phyloP scores from a whole-genome alignment of 2,113 vertebrate genomes.

The Meleagris gallopavo region DNA sequence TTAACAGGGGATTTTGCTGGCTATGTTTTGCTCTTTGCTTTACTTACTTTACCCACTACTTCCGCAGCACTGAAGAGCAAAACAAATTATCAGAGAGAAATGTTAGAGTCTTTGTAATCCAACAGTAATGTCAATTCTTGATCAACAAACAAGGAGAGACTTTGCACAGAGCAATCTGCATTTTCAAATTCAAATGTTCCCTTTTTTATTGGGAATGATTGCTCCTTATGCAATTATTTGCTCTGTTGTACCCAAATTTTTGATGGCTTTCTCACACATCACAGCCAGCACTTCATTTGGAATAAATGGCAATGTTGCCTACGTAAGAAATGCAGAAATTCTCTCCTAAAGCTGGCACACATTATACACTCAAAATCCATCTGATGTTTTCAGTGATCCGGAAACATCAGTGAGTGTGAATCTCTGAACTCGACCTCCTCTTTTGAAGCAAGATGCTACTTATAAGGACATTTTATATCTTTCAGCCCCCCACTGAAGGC shows the following conservation, averaged over 20 bases:
- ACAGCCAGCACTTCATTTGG: not conserved
- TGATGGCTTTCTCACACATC: not conserved
- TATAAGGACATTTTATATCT: not conserved
- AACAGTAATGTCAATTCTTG: not conserved
- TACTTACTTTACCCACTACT: not conserved
- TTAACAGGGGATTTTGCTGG: not conserved
- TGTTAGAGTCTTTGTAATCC: not conserved
- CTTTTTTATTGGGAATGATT: conserved; percentile 13
- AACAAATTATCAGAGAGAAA: not conserved
- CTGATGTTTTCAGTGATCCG: not conserved
- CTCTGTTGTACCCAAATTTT: conserved; percentile 25
- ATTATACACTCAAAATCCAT: not conserved
- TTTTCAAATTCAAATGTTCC: conserved; percentile 29
- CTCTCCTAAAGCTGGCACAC: not conserved
- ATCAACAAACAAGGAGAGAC: not conserved
- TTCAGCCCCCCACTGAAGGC: not conserved
- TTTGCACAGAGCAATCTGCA: not conserved
- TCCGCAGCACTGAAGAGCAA: not conserved
- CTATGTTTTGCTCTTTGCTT: not conserved
- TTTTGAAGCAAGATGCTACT: not conserved
- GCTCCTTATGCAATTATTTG: conserved; percentile 43
- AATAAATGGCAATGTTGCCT: not conserved
- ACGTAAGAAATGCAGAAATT: not conserved
- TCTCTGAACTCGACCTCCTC: not conserved
- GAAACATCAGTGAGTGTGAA: not conserved